These are phyloP conservation scores for Rhingia rostrata DNA, from an alignment of 2,888 invertebrate genomes.

Conservation along the genomic window DNA sequence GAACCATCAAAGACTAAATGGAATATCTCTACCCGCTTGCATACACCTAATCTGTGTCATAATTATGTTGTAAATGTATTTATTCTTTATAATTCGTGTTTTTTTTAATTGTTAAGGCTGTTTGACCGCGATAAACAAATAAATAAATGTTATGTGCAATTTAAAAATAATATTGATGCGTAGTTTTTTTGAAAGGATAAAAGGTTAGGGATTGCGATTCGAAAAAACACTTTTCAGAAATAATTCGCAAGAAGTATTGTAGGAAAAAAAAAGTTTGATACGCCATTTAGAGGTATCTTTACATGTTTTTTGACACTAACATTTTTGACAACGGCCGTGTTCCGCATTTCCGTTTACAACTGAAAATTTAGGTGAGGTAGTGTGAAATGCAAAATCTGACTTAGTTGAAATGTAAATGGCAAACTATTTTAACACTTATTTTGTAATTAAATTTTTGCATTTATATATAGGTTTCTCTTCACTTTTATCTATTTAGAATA, in stretches of 20 bases:
- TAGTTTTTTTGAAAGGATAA: background rate
- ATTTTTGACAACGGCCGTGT: too few species aligned
- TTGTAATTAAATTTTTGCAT: too few species aligned
- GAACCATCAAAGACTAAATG: constrained; percentile 63
- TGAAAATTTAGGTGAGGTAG: too few species aligned
- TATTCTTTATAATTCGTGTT: constrained; percentile 66
- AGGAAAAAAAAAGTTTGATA: background rate
- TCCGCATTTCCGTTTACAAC: too few species aligned
- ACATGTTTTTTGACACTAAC: background rate
- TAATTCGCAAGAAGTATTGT: too few species aligned
- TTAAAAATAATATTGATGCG: constrained; percentile 35
- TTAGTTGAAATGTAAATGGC: too few species aligned
- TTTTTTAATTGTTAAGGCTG: constrained; percentile 80
- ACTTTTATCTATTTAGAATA: too few species aligned
- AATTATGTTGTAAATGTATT: constrained; percentile 75
- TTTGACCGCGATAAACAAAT: constrained; percentile 83
- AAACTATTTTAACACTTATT: too few species aligned
- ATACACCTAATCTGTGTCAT: constrained; percentile 73
- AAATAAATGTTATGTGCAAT: constrained; percentile 78
- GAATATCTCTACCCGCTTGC: constrained; percentile 62
- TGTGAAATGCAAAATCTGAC: too few species aligned
- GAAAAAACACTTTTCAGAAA: background rate
- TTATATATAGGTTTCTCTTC: too few species aligned
- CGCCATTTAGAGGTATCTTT: background rate
- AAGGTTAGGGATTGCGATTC: background rate